phyloP scores from a whole-genome alignment of 1,140 invertebrate genomes.

The Thaumatotibia leucotreta region DNA sequence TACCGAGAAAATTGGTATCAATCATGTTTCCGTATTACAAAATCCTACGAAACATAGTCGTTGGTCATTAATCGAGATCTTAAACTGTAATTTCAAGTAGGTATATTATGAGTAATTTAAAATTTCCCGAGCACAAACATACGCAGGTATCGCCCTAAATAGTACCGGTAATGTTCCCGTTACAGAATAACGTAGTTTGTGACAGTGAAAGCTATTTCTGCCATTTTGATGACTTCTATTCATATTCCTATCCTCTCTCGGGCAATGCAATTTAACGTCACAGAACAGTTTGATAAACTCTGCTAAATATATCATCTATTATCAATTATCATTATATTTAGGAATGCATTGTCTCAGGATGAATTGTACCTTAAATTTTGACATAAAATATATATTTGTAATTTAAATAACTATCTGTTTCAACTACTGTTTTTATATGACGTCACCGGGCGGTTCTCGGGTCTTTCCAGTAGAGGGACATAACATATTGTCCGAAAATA shows the following conservation, averaged over 20 bases:
- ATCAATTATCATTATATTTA: background rate
- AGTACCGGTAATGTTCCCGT: too few species aligned
- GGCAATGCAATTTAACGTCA: background rate
- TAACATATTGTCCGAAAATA: background rate
- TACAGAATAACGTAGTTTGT: too few species aligned
- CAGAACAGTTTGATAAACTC: conserved; percentile 3
- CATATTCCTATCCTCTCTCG: background rate
- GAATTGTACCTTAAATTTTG: background rate
- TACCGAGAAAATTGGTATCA: too few species aligned
- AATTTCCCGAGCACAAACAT: too few species aligned
- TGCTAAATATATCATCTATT: conserved; percentile 1
- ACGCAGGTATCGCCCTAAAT: too few species aligned
- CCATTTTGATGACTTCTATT: background rate
- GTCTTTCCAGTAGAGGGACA: background rate
- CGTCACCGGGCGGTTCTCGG: background rate
- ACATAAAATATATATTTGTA: background rate
- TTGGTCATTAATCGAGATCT: too few species aligned
- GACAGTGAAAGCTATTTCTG: too few species aligned
- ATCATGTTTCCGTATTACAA: too few species aligned
- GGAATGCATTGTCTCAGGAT: background rate
- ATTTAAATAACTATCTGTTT: background rate
- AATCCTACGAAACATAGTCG: too few species aligned
- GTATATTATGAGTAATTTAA: too few species aligned
- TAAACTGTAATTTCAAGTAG: too few species aligned
- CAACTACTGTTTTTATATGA: background rate